A percentile compares a stretch with the other conserved stretches of the same genome.
These are phyloP conservation scores for Leuctra nigra DNA, from an alignment of 2,888 invertebrate species.

Conservation along the genomic window DNA sequence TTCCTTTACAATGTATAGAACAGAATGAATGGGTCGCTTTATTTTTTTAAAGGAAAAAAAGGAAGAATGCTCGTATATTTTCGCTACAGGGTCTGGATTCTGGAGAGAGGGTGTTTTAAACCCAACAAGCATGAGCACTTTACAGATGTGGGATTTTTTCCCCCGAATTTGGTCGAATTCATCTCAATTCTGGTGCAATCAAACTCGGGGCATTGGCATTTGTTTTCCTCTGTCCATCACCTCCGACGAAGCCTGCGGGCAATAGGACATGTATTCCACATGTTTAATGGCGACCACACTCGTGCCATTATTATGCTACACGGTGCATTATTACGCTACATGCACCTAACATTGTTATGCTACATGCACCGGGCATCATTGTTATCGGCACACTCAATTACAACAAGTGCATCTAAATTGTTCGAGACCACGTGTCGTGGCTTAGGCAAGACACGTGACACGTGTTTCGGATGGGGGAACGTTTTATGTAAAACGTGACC, in stretches of 20 bases:
- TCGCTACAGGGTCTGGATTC: background rate
- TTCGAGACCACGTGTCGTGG: background rate
- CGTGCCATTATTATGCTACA: no score
- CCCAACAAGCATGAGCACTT: background rate
- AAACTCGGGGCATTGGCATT: no score
- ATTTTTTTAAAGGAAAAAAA: constrained; percentile 4
- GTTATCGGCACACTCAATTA: background rate
- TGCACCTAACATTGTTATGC: constrained; percentile 4
- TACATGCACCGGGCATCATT: background rate
- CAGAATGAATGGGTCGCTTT: constrained; percentile 18
- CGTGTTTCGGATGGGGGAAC: background rate
- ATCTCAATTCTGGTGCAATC: no score
- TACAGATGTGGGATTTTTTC: background rate
- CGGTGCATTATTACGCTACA: background rate
- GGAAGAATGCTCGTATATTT: constrained; percentile 1
- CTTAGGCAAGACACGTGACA: background rate
- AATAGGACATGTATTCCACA: no score
- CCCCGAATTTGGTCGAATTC: no score
- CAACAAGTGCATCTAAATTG: background rate
- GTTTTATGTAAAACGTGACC: constrained; percentile 9
- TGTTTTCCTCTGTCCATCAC: no score
- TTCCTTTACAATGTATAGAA: constrained; percentile 18
- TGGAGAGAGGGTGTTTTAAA: background rate
- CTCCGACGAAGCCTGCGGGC: no score
- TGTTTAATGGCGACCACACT: no score